phyloP scores from a whole-genome alignment of 2,888 invertebrate species.

The Polyommatus iphigenia region DNA sequence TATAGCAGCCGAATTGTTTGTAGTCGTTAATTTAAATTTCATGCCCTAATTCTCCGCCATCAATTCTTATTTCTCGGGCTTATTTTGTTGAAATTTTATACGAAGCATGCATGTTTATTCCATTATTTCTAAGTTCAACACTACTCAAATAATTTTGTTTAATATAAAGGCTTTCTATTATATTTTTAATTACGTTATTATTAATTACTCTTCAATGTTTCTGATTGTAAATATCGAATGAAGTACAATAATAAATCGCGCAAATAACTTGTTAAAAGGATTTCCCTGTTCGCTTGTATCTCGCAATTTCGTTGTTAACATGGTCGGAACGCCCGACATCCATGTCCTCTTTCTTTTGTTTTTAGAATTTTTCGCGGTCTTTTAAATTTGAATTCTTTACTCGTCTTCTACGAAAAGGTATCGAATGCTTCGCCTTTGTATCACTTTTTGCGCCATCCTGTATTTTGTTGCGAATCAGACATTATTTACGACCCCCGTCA shows the following conservation, averaged over 20 bases:
- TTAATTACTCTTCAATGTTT: not conserved
- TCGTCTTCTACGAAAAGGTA: conserved; percentile 77
- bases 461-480: conserved; percentile 64
- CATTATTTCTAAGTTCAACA: not conserved
- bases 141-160: not conserved
- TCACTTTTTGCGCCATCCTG: conserved; percentile 73
- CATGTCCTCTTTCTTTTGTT: conserved; percentile 64
- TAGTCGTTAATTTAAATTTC: conserved; percentile 72
- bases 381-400: conserved; percentile 76
- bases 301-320: conserved; percentile 50
- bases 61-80: conserved; percentile 65
- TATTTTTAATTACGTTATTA: not conserved
- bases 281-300: conserved; percentile 42
- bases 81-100: conserved; percentile 37
- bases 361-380: conserved; percentile 65
- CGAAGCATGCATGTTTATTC: conserved; percentile 4
- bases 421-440: conserved; percentile 78
- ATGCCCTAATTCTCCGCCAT: conserved; percentile 63
- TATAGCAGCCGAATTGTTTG: conserved; percentile 67
- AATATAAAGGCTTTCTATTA: not conserved
- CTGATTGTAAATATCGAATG: not conserved
- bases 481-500: conserved; percentile 67
- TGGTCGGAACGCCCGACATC: conserved; percentile 52
- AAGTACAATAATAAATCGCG: conserved; percentile 24
- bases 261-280: conserved; percentile 39